A percentile compares a stretch with the other conserved stretches of the same genome.
Conservation (phyloP, 2,113 vertebrate genomes). For the Perccottus glenii region DNA sequence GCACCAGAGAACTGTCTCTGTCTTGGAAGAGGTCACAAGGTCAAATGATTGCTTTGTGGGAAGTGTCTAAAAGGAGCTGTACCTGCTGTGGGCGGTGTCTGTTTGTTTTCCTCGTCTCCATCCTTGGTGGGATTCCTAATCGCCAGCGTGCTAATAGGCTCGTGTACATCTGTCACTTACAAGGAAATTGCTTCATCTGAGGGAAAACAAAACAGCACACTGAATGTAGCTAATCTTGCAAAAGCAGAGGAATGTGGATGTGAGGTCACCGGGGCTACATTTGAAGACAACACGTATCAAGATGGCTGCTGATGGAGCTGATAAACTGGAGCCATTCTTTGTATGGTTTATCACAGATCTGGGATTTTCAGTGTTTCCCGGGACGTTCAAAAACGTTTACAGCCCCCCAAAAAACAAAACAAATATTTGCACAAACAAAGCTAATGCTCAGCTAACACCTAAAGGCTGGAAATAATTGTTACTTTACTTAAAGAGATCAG, state of each 20-base stretch:
- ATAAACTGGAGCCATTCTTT: constrained; percentile 48
- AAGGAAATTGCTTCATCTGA: constrained; percentile 78
- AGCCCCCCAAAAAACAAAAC: background rate
- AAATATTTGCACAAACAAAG: too few species aligned
- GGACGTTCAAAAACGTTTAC: too few species aligned
- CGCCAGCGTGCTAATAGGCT: constrained; percentile 73
- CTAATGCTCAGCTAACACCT: too few species aligned
- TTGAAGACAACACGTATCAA: constrained; percentile 60
- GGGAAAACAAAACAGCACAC: constrained; percentile 27
- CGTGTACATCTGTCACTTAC: constrained; percentile 78
- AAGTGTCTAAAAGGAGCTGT: constrained; percentile 30
- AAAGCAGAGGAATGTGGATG: constrained; percentile 48
- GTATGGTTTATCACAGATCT: too few species aligned
- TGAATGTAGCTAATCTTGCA: constrained; percentile 52
- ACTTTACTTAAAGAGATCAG: too few species aligned
- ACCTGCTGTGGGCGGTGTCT: constrained; percentile 46
- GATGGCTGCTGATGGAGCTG: constrained; percentile 59
- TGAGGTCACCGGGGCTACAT: constrained; percentile 60
- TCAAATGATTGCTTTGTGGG: constrained; percentile 44
- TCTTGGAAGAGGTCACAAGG: constrained; percentile 56
- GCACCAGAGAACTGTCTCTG: constrained; percentile 25
- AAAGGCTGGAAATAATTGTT: too few species aligned
- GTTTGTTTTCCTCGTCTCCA: constrained; percentile 27
- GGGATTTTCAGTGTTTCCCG: too few species aligned
- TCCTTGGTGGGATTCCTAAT: constrained; percentile 68